Evolutionary conservation across 2,888 invertebrate species (phyloP), one percentile per base, ranked within the genome.

Genomic region (Esperia sulphurella): DNA sequence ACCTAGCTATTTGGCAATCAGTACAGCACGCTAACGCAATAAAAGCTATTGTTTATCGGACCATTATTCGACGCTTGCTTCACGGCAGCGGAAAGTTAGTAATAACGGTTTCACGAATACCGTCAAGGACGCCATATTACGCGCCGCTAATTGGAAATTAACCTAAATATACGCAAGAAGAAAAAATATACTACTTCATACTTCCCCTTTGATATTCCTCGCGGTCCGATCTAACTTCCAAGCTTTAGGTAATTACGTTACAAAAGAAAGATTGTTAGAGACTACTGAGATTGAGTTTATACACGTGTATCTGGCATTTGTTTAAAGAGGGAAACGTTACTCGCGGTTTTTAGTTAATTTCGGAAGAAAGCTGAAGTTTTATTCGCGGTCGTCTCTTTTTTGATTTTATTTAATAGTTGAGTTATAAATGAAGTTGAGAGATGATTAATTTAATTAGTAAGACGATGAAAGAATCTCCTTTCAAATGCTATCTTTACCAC

Each of bases 1-100:
- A 49, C 58, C n/a, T 46, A 54, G 55, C 33, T 59, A 63, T 67
- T 66, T 60, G 52, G 47, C 46, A 58, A 64, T 59, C 57, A 51
- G 51, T 53, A 55, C 28, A 43, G 43, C 43, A 21, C 21, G 45
- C 52, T 49, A 54, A 49, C 44, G 44, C 44, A 49, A 51, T 56
- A 58, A 50, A 55, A 51, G 46, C 52, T 54, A 57, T 61, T 60
- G 57, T 68, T 61, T 59, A 49, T 44, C 51, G 45, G 41, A 49
- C 53, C 63, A 59, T 54, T 57, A 57, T 53, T 46, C 45, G 53
- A 40, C 43, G 46, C 49, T 48, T 37, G 49, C 35, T 45, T 41
- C 49, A 41, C 43, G 45, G 35, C 14, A 46, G 45, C 53, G 43
- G 39, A 43, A 21, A 21, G 21, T 48, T 50, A 41, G 33, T 43